Percentiles rank a stretch among this genome's conserved stretches.
Evolutionary conservation across 2,797 vertebrate species (phyloP).

Genomic region (Nannoperca australis): DNA sequence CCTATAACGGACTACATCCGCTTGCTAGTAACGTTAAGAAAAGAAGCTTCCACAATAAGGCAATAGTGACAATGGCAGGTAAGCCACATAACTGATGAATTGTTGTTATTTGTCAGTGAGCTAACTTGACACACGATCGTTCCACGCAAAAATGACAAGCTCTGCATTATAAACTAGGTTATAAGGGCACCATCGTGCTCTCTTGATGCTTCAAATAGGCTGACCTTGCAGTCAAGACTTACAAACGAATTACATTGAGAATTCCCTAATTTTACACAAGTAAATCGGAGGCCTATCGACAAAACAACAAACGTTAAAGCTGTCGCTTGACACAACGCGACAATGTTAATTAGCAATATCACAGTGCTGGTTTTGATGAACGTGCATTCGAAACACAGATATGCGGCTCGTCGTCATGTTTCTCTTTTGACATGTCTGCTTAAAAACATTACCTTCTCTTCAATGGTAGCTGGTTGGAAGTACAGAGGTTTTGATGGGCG

Average conservation of each 20-base stretch:
- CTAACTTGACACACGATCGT: neutral
- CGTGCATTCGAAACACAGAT: neutral
- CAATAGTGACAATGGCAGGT: neutral
- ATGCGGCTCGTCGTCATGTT: neutral
- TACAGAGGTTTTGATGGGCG: slow-evolving; percentile 47
- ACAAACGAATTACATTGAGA: rapidly evolving
- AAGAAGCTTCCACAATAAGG: neutral
- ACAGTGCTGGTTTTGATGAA: neutral
- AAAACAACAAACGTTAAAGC: slow-evolving; percentile 25
- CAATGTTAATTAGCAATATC: neutral
- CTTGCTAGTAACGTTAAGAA: neutral
- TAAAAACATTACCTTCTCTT: slow-evolving; percentile 69
- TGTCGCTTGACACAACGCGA: slow-evolving; percentile 9
- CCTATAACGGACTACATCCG: neutral
- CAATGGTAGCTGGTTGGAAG: slow-evolving; percentile 27
- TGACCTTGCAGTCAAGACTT: neutral
- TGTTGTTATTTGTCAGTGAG: neutral
- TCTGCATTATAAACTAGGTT: neutral
- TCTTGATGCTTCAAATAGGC: neutral
- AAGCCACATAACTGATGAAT: neutral
- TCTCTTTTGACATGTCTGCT: neutral
- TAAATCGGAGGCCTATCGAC: slow-evolving; percentile 41
- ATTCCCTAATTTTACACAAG: neutral
- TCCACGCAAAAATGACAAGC: neutral
- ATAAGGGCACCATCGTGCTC: neutral